These are phyloP conservation scores for Nysson spinosus DNA, from an alignment of 2,888 invertebrate species.

Conservation along the genomic window DNA sequence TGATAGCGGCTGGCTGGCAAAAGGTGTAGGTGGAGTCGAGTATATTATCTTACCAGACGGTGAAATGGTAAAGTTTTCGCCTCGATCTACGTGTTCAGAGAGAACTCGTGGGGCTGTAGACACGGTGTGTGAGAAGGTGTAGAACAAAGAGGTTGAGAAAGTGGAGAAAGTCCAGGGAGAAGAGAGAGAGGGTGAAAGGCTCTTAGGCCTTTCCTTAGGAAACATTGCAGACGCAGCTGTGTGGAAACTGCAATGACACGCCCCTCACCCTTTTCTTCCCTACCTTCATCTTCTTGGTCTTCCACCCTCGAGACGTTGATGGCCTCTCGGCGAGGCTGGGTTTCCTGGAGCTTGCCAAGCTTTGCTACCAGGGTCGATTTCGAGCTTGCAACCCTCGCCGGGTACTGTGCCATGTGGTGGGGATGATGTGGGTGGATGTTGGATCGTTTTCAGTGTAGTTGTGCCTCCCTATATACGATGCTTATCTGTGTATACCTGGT, in stretches of 20 bases:
- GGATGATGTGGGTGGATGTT: too few species aligned
- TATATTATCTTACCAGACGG: conserved; percentile 71
- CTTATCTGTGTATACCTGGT: too few species aligned
- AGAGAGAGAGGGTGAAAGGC: conserved; percentile 23
- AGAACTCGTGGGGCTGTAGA: conserved; percentile 40
- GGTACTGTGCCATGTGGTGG: conserved; percentile 3
- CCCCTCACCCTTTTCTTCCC: conserved; percentile 35
- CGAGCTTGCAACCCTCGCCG: conserved; percentile 43
- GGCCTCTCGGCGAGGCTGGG: conserved; percentile 44
- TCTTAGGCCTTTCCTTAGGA: conserved; percentile 43
- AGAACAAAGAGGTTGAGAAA: conserved; percentile 29
- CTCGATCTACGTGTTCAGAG: conserved; percentile 42
- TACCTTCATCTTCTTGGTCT: conserved; percentile 19
- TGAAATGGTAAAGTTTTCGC: conserved; percentile 70
- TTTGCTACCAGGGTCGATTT: conserved; percentile 56
- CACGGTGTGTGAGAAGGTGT: conserved; percentile 39
- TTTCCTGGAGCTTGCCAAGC: conserved; percentile 20
- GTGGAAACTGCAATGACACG: conserved; percentile 59
- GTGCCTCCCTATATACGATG: too few species aligned
- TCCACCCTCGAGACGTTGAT: conserved; percentile 46
- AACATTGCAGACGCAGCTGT: conserved; percentile 57
- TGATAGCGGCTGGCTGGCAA: conserved; percentile 26
- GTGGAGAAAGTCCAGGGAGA: too few species aligned
- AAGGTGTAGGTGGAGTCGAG: conserved; percentile 54
- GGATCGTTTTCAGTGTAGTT: too few species aligned